A percentile compares a stretch with the other conserved stretches of the same genome.
Conservation (phyloP, 2,888 invertebrate species). For the Agrotis exclamationis region DNA sequence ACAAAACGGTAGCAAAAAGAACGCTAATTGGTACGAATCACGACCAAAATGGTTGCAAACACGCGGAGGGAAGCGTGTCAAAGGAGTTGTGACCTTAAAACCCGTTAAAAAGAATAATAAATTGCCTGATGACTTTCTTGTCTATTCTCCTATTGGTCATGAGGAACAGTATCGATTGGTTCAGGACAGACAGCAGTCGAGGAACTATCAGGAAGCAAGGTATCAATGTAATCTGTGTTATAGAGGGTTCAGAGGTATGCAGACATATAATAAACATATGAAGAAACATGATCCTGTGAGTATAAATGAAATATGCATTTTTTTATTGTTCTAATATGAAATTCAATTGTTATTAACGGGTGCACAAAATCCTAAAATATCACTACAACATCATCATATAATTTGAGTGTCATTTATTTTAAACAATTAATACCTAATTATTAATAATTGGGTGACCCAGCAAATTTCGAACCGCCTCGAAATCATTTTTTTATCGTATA, state of each 20-base stretch:
- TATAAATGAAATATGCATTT: slow-evolving; percentile 13
- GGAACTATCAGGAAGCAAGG: slow-evolving; percentile 82
- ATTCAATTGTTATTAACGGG: no score
- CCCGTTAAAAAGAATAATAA: slow-evolving; percentile 70
- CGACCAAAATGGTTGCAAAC: slow-evolving; percentile 77
- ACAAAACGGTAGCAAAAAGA: slow-evolving; percentile 73
- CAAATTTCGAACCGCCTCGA: no score
- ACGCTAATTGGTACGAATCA: slow-evolving; percentile 74
- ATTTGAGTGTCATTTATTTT: no score
- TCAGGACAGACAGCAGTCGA: slow-evolving; percentile 73
- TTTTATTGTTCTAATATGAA: no score
- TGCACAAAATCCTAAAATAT: no score
- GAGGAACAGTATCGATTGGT: slow-evolving; percentile 83
- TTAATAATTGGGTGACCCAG: no score
- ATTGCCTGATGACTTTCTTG: slow-evolving; percentile 78
- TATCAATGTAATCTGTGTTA: slow-evolving; percentile 83
- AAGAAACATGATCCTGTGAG: slow-evolving; percentile 86
- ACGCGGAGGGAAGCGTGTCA: slow-evolving; percentile 70
- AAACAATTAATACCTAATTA: no score
- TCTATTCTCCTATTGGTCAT: slow-evolving; percentile 78
- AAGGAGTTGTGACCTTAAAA: slow-evolving; percentile 65
- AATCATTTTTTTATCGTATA: no score
- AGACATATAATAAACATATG: slow-evolving; percentile 84
- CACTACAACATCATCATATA: no score
- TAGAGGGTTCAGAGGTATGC: slow-evolving; percentile 79